Evolutionary conservation across 2,888 invertebrate genomes (phyloP), one percentile per base, ranked within the genome.

Genomic region (Ectemnius lituratus): DNA sequence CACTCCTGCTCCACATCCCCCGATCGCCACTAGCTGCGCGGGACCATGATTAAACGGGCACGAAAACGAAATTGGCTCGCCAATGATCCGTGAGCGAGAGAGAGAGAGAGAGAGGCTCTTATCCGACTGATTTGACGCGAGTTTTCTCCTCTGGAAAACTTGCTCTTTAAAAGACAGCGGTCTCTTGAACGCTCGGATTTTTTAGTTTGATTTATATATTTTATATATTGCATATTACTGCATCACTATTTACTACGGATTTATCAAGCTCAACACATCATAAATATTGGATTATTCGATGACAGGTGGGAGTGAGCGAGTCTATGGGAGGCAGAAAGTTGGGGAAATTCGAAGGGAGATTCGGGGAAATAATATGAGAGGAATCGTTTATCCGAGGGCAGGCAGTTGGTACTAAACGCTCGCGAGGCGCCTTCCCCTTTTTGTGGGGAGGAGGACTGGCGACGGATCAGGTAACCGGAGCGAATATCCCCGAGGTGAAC

Each of bases 21-120:
- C 65, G 59, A 63, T 65, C 60, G 37, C 59, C 14, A 2, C 64
- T 28, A 60, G 20, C 73, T 69, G 75, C 67, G 79, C 81, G 77
- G 82, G 80, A 76, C 81, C 87, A 88, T 89, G 89, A 89, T 89
- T 89, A 89, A 89, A 89, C 85, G 84, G 85, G 86, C 87, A 68
- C 60, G 64, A 18, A 81, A 84, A 84, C 85, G 84, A 89, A 89
- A 89, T 89, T 88, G 87, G 84, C 75, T 81, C 79, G 80, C 82
- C 84, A 86, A 84, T 85, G 85, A 83, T 83, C 80, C 72, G 52
- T 16, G 75, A 60, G 20, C 2, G 20, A 20, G 20, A 20, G 20
- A 20, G 2, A 20, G 23, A 23, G 23, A 23, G 71, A 67, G 6
- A 37, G 2, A 37, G 4, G 37, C 37, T 11, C 8, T 37, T 37